These are phyloP conservation scores for Peromyscus californicus DNA, from an alignment of 2,113 vertebrate species.

Conservation along the genomic window DNA sequence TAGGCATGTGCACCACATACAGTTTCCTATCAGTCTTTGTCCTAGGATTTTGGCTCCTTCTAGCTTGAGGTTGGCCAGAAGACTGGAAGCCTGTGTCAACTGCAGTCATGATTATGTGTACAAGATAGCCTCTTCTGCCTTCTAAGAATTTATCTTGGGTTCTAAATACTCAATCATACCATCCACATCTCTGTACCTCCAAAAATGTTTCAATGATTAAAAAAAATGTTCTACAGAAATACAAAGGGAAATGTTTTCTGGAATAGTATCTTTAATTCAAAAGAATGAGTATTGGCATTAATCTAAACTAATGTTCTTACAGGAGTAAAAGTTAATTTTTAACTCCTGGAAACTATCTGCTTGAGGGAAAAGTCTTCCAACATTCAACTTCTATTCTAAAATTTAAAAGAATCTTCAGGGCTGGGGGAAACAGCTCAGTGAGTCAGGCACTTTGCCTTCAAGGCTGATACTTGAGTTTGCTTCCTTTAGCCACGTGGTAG, in stretches of 20 bases:
- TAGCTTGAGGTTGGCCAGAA: neutral
- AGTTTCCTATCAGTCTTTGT: neutral
- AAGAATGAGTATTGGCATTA: neutral
- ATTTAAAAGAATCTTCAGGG: neutral
- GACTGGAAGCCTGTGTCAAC: neutral
- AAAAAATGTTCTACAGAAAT: neutral
- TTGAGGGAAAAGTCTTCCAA: neutral
- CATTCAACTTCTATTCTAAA: neutral
- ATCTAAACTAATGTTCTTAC: neutral
- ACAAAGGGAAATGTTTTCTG: neutral
- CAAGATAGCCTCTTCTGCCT: neutral
- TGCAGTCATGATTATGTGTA: no score
- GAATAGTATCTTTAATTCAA: neutral
- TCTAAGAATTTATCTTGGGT: constrained; percentile 32
- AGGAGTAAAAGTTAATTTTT: neutral
- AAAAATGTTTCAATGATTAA: neutral
- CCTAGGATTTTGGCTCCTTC: neutral
- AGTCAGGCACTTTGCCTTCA: neutral
- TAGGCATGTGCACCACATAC: rapidly evolving
- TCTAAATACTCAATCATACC: neutral
- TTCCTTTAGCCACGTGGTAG: neutral
- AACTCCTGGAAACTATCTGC: neutral
- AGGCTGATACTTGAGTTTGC: neutral
- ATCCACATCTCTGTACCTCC: neutral
- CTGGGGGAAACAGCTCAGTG: no score